A percentile compares a stretch with the other conserved stretches of the same genome.
These are phyloP conservation scores for Ormyrus thymus DNA, from an alignment of 2,888 invertebrate genomes.

Conservation along the genomic window DNA sequence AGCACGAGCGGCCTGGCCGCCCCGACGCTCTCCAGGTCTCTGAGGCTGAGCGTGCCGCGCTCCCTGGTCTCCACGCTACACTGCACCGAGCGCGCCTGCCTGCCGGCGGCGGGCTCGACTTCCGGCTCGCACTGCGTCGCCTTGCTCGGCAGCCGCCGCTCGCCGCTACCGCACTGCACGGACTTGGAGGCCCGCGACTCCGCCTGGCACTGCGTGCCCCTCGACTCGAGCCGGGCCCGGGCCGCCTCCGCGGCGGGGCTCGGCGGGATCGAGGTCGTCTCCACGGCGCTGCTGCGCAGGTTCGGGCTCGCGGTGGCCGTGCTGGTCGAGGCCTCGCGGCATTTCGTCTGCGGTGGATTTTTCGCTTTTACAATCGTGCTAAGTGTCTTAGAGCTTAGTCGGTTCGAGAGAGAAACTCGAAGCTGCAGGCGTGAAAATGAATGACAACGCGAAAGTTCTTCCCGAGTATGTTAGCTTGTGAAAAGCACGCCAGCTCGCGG, in stretches of 20 bases:
- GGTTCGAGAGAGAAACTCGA: too few relatives aligned
- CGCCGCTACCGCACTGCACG: slow-evolving; percentile 13
- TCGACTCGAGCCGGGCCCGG: slow-evolving; percentile 19
- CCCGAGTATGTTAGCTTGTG: too few relatives aligned
- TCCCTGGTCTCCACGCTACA: slow-evolving; percentile 35
- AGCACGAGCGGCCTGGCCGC: too few relatives aligned
- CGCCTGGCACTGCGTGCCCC: slow-evolving; percentile 28
- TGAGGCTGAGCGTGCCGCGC: slow-evolving; percentile 14
- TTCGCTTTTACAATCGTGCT: too few relatives aligned
- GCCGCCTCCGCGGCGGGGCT: slow-evolving; percentile 1
- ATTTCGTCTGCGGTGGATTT: slow-evolving; percentile 34
- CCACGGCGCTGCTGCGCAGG: slow-evolving; percentile 14
- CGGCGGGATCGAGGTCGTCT: slow-evolving; percentile 7
- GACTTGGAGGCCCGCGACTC: slow-evolving; percentile 8
- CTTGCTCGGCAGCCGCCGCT: not conserved
- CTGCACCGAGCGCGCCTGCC: slow-evolving; percentile 16
- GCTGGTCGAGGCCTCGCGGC: slow-evolving; percentile 42
- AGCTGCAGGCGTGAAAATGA: slow-evolving; percentile 21
- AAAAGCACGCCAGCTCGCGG: too few relatives aligned
- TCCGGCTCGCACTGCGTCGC: slow-evolving; percentile 9
- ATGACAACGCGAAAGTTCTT: not conserved
- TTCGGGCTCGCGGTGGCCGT: slow-evolving; percentile 18
- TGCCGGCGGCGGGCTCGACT: too few relatives aligned
- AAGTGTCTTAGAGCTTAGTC: too few relatives aligned
- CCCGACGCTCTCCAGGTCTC: not conserved